Conservation (phyloP, 2,113 vertebrate genomes). For the Spea multiplicata region DNA sequence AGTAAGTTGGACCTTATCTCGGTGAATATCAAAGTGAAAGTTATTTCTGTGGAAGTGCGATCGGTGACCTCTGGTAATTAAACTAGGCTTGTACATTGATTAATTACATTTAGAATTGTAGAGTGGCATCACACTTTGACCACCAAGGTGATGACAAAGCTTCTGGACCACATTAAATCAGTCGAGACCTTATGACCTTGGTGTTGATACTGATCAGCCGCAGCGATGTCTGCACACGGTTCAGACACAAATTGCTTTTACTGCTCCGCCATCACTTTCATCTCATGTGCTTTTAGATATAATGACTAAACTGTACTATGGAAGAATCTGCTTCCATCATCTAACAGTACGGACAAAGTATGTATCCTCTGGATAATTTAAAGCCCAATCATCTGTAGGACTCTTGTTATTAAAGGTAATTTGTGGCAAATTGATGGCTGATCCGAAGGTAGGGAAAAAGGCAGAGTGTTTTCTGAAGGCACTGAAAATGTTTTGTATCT, state of each 20-base stretch:
- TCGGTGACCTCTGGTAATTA: background rate
- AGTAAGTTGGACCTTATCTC: too few relatives aligned
- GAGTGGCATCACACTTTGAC: background rate
- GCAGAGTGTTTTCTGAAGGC: too few relatives aligned
- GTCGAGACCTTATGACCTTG: constrained; percentile 13
- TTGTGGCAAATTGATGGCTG: background rate
- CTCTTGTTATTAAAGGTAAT: constrained; percentile 25
- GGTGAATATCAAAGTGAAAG: too few relatives aligned
- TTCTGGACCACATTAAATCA: background rate
- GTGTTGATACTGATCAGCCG: constrained; percentile 28
- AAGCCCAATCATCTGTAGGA: constrained; percentile 20
- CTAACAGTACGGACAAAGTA: background rate
- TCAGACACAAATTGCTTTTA: constrained; percentile 11
- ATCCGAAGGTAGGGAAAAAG: background rate
- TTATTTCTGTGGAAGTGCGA: too few relatives aligned
- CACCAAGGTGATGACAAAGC: background rate
- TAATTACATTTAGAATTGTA: background rate
- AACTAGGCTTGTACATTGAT: background rate
- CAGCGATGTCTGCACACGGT: constrained; percentile 10
- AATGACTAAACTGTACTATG: constrained; percentile 33
- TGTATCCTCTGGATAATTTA: constrained; percentile 12
- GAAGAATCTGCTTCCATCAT: background rate
- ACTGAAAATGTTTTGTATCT: too few relatives aligned
- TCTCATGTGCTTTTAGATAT: constrained; percentile 41
- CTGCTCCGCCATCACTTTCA: constrained; percentile 20